These are phyloP conservation scores for Idaea biselata DNA, from an alignment of 2,888 invertebrate genomes.

Conservation along the genomic window DNA sequence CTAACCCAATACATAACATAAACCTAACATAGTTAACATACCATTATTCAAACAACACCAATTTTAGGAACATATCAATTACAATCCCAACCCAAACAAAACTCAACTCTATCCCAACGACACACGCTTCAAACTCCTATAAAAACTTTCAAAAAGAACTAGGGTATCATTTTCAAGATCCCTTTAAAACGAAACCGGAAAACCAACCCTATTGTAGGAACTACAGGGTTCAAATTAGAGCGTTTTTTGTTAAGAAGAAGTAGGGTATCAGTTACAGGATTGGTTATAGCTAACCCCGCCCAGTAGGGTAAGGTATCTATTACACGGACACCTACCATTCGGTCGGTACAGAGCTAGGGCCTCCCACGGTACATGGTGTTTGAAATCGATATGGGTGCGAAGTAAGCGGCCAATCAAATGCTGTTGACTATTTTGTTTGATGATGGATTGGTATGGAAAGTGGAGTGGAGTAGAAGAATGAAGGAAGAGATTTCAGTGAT, in stretches of 20 bases:
- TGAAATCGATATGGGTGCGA: slow-evolving; percentile 44
- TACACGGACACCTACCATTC: slow-evolving; percentile 59
- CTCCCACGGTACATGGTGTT: slow-evolving; percentile 52
- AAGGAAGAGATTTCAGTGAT: not conserved
- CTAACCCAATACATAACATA: slow-evolving; percentile 5
- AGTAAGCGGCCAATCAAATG: slow-evolving; percentile 43
- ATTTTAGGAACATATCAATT: slow-evolving; percentile 65
- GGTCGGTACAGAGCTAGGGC: slow-evolving; percentile 27
- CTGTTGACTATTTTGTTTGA: not conserved
- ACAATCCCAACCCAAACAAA: slow-evolving; percentile 38
- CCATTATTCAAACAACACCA: slow-evolving; percentile 38
- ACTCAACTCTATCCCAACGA: slow-evolving; percentile 26
- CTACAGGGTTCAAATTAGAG: slow-evolving; percentile 32
- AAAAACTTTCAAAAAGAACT: slow-evolving; percentile 45
- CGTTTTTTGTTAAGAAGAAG: slow-evolving; percentile 56
- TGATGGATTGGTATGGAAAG: not conserved
- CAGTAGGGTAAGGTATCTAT: slow-evolving; percentile 67
- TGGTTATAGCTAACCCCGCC: slow-evolving; percentile 72
- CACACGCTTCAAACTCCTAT: slow-evolving; percentile 37
- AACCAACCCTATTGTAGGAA: slow-evolving; percentile 26
- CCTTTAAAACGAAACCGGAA: slow-evolving; percentile 18
- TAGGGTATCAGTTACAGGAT: slow-evolving; percentile 78
- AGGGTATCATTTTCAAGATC: slow-evolving; percentile 73
- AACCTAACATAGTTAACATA: slow-evolving; percentile 22
- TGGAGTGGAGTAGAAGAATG: not conserved